A percentile compares a stretch with the other conserved stretches of the same genome.
These are phyloP conservation scores for Leptinotarsa undecemlineata DNA, from an alignment of 1,140 invertebrate genomes.

Conservation along the genomic window DNA sequence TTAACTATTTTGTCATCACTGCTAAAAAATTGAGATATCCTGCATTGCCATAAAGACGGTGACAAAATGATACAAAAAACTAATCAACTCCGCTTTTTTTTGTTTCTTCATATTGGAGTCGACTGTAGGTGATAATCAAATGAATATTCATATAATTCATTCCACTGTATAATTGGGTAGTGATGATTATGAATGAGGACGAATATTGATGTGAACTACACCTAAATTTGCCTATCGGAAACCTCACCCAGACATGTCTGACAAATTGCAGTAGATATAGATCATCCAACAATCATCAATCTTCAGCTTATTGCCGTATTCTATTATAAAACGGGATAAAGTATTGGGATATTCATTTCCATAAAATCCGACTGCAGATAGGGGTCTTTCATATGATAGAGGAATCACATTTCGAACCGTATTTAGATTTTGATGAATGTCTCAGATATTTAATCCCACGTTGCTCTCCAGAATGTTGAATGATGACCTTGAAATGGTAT, in stretches of 20 bases:
- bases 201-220: conserved; percentile 9
- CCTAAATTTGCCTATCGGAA: conserved; percentile 8
- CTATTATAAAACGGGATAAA: conserved; percentile 11
- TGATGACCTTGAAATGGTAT: not conserved
- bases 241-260: not conserved
- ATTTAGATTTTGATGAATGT: not conserved
- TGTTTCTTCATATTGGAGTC: too few relatives aligned
- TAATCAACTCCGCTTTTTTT: too few relatives aligned
- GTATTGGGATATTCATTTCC: not conserved
- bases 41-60: too few relatives aligned
- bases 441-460: not conserved
- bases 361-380: not conserved
- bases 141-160: not conserved
- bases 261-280: conserved; percentile 15
- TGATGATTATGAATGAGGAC: not conserved
- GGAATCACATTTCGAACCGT: not conserved
- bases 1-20: too few relatives aligned
- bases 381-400: not conserved
- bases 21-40: too few relatives aligned
- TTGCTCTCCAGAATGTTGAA: not conserved
- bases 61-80: too few relatives aligned
- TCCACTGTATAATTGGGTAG: not conserved
- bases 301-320: conserved; percentile 10
- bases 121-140: too few relatives aligned
- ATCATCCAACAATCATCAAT: conserved; percentile 22